Base-by-base conservation (phyloP, 2,797 vertebrate genomes). In the Momotus momota region DNA sequence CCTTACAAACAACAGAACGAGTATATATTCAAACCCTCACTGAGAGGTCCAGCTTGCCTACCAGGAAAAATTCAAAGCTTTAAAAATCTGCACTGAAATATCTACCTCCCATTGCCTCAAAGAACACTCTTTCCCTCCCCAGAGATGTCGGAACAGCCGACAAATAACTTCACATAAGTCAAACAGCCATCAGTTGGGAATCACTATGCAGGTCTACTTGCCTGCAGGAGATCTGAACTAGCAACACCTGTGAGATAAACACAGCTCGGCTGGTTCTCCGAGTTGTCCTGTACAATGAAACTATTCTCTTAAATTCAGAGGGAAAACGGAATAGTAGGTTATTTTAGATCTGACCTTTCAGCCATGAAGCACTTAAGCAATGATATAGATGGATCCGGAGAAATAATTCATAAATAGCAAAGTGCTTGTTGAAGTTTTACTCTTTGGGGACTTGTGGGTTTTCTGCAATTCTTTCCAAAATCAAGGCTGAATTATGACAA, bases 361-460 rank as follows among this genome's bases (percentile, higher is more conserved):
- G 45, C 64, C 35, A 16, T 7, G 12, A 85, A 89, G n/a, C 64
- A 61, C 43, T 90, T 87, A 43, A 67, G 74, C 66, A 66, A 84
- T 23, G n/a, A 86, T 88, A 82, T 41, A 86, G 27, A 16, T 84
- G 52, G 67, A 65, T 80, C 88, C 65, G 64, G 72, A 65, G 69
- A 95, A 87, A 89, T 85, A 93, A 94, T 78, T 92, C 10, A 2
- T 61, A 89, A 92, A 45, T 49, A 91, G 67, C 14, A 23, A 87
- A 87, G 55, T 43, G 52, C 65, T 80, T 70, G 64, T 31, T 94
- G 81, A 87, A 67, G 64, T 94, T 95, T 74, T 81, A 27, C 23
- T 85, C 67, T 67, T 25, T 19, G 16, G 71, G 22, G 81, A 82
- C 43, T 52, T 49, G 78, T 25, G 33, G 6, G 7, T 94, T 94